Percentiles rank a stretch among this genome's conserved stretches.
These are phyloP conservation scores for Lepus oiostolus DNA, from an alignment of 2,797 vertebrate genomes.

Conservation along the genomic window DNA sequence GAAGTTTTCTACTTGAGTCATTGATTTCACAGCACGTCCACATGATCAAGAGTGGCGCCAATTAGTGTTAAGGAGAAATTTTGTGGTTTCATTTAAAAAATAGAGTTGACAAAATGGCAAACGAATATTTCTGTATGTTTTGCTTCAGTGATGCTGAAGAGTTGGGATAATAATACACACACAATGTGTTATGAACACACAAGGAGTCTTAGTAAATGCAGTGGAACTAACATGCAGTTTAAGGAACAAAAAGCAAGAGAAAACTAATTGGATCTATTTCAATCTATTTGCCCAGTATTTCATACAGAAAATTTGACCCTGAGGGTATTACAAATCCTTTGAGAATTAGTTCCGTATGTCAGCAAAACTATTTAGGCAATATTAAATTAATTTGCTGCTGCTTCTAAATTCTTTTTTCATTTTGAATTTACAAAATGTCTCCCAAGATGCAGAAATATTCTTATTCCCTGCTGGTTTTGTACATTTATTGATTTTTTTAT, in stretches of 20 bases:
- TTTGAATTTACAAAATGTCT: conserved; percentile 66
- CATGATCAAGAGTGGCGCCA: conserved; percentile 13
- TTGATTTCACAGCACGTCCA: conserved; percentile 76
- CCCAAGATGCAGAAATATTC: conserved; percentile 86
- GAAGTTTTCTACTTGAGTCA: conserved; percentile 70
- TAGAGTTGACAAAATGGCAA: conserved; percentile 69
- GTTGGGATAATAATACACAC: conserved; percentile 16
- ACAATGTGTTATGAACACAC: conserved; percentile 57
- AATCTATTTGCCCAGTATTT: conserved; percentile 41
- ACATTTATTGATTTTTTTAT: conserved; percentile 49
- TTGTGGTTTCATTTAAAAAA: background rate
- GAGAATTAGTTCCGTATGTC: conserved; percentile 62
- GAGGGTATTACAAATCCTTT: conserved; percentile 55
- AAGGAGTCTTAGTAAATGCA: conserved; percentile 61
- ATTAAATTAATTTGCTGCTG: conserved; percentile 66
- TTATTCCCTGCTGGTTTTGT: conserved; percentile 68
- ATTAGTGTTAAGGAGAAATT: conserved; percentile 49
- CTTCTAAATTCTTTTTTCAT: conserved; percentile 7
- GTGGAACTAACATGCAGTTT: conserved; percentile 45
- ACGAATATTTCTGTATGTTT: conserved; percentile 83
- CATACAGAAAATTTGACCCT: conserved; percentile 50
- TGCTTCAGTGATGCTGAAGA: conserved; percentile 44
- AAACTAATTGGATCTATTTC: conserved; percentile 45
- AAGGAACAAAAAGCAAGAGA: conserved; percentile 54
- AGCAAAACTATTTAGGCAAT: background rate